Evolutionary conservation across 2,888 invertebrate genomes (phyloP).

Genomic region (Drosophila maculinotata): DNA sequence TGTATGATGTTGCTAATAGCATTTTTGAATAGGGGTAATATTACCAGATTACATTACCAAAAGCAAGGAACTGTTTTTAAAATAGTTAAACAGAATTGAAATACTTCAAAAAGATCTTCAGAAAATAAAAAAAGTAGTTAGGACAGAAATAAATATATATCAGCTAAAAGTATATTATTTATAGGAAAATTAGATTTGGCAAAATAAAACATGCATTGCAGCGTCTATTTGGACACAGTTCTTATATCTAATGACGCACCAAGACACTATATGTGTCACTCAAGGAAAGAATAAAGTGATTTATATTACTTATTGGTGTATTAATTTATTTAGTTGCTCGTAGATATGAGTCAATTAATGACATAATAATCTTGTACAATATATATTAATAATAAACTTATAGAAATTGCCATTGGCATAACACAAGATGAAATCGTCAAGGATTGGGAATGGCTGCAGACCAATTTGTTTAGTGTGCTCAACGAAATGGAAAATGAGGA

Average conservation of each 20-base stretch:
- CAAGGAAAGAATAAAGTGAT: neutral
- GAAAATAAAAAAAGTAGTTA: neutral
- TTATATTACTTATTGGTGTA: neutral
- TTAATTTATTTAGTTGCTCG: neutral
- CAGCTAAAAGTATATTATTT: conserved; percentile 1
- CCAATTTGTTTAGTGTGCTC: conserved; percentile 93
- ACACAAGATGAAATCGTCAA: conserved; percentile 94
- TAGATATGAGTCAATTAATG: neutral
- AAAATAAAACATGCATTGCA: neutral
- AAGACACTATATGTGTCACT: conserved; percentile 13
- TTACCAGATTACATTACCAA: too few relatives aligned
- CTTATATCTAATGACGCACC: neutral
- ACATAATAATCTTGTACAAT: too few relatives aligned
- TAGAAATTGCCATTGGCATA: conserved; percentile 95
- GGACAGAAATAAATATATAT: neutral
- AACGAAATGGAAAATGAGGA: conserved; percentile 97
- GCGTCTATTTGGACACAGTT: neutral
- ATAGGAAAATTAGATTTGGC: neutral
- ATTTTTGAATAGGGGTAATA: too few relatives aligned
- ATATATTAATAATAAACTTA: neutral
- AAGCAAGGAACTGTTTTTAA: too few relatives aligned
- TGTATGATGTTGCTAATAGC: too few relatives aligned
- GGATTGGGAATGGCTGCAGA: conserved; percentile 98
- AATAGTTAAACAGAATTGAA: too few relatives aligned
- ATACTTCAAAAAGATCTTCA: too few relatives aligned